Evolutionary conservation across 1,140 invertebrate species (phyloP), one percentile per base, ranked within the genome.

Genomic region (Nylanderia fulva): DNA sequence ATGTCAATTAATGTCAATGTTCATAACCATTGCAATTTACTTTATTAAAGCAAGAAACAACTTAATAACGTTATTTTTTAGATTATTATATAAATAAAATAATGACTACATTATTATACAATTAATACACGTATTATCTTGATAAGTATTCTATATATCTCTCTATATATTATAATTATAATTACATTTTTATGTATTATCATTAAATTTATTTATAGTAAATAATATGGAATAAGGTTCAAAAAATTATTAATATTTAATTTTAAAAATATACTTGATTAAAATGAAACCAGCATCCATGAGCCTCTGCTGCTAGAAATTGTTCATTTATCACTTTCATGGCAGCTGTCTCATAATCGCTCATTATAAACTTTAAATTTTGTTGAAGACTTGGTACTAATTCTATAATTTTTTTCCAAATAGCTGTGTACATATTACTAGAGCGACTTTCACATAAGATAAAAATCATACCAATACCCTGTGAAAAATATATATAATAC

Each of bases 291-390:
- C 84, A 79, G 48, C 74, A 85, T 27, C 84, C 84, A 61, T 80
- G 63, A 11, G n/a, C 15, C 7, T 58, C 18, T 77, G 75, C 27
- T 8, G 48, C 4, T 8, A 76, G 84, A 68, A 85, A 85, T 56
- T 56, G 13, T 68, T 61, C 39, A n/a, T 39, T 66, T 21, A 79
- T 42, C 7, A 61, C 64, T 1, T 60, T 79, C 48, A 85, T 58
- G 36, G 76, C 84, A 24, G 84, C 84, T 2, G 27, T 63, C 39
- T 85, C 64, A 48, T 85, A 85, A 13, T 80, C 84, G 5, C 60
- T 79, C 84, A 85, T 85, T 68, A 85, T 61, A 61, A 85, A 85
- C 8, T 68, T 85, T 21, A 85, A 0, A 63, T 85, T 85, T 68
- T 68, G 45, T 71, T 45, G 36, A 29, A 85, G 42, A 13, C 29